Base-by-base conservation (phyloP, 2,113 vertebrate species). In the Macquaria australasica region DNA sequence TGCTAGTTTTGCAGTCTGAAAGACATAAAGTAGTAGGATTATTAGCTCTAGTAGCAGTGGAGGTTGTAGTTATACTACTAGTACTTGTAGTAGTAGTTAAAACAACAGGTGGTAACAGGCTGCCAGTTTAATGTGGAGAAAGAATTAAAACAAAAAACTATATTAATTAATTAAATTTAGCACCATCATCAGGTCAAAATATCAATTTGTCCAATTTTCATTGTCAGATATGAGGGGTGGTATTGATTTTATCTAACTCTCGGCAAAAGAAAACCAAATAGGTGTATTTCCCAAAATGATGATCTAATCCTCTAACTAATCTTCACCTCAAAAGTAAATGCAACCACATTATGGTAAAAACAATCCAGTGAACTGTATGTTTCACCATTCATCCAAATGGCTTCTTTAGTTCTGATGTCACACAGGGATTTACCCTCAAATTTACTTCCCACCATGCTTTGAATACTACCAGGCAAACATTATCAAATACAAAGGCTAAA, bases 401-500 rank as follows among this genome's bases (percentile, higher is more conserved):
- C 16, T 25, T 48, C 8, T 73, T 53, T 20, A 21, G 21, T 21
- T 31, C 34, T 62, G 14, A 31, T 31, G 37, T 45, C 68, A 59
- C 2, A 1, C 21, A 37, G 53, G 48, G 64, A 50, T 62, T 67
- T 6, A 58, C 31, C 23, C 51, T 55, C n/a, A 0, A 58, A 81
- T 59, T 59, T 60, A 25, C 66, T 71, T 79, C 25, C 43, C 16
- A 28, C 34, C 10, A 8, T 25, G 37, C 60, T 41, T 59, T 79
- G 45, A 82, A 31, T 5, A 15, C 34, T 3, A 55, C 48, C 70
- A 72, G 64, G 31, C 3, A 72, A 48, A 55, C 31, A 20, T 63
- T 7, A 23, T 43, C 3, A 79, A 68, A 68, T 23, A 66, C 28
- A 75, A 56, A 85, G 56, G 43, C 43, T 37, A 39, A 63, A 48